phyloP scores from a whole-genome alignment of 2,888 invertebrate species.

The Eupithecia vulgata region DNA sequence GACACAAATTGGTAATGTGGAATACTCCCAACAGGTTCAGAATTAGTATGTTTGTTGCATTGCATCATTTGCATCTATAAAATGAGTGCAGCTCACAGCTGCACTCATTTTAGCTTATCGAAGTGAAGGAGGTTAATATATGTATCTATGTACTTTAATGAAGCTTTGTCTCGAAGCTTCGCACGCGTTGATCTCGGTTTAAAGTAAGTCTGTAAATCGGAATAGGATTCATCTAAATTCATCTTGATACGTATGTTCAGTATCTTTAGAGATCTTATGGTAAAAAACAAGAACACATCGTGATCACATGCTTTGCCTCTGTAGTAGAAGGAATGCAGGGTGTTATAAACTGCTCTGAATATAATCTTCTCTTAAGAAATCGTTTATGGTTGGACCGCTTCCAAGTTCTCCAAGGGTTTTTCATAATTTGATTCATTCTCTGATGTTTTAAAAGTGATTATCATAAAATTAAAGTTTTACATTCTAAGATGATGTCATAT shows the following conservation, averaged over 20 bases:
- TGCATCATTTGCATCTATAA: no score
- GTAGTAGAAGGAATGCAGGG: no score
- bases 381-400: conserved; percentile 18
- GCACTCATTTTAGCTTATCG: no score
- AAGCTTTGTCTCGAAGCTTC: background rate
- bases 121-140: background rate
- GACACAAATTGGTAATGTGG: background rate
- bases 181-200: background rate
- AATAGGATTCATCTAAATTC: background rate
- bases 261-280: no score
- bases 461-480: conserved; percentile 24
- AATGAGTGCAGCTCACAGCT: no score
- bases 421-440: conserved; percentile 20
- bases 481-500: conserved; percentile 13
- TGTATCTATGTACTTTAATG: no score
- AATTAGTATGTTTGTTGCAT: background rate
- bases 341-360: background rate
- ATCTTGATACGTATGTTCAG: no score
- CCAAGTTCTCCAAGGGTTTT: conserved; percentile 21
- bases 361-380: background rate
- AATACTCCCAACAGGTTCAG: background rate
- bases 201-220: background rate
- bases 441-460: conserved; percentile 31
- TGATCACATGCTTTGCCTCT: no score
- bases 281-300: no score